Evolutionary conservation across 1,140 invertebrate species (phyloP).

Genomic region (Liolophura sinensis): DNA sequence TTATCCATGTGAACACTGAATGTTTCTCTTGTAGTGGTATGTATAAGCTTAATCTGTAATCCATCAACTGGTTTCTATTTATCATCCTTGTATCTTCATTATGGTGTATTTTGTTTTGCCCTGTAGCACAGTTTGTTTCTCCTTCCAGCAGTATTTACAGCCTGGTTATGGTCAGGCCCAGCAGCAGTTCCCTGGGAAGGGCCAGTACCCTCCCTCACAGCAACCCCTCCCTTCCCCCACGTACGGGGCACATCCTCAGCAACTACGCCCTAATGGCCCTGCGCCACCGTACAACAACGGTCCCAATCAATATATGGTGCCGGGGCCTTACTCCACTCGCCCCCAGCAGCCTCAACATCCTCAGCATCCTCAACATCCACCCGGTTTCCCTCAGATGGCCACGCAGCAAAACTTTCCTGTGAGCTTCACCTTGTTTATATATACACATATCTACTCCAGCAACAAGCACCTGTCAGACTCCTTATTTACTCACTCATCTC

Average conservation of each 20-base stretch:
- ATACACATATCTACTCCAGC: no score
- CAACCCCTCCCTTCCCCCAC: constrained; percentile 54
- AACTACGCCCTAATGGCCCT: constrained; percentile 28
- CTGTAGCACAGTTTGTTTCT: constrained; percentile 19
- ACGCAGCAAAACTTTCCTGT: constrained; percentile 21
- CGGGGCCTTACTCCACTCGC: constrained; percentile 35
- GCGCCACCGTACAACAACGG: constrained; percentile 36
- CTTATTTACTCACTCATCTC: no score
- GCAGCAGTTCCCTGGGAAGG: constrained; percentile 40
- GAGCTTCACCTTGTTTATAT: no score
- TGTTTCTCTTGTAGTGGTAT: no score
- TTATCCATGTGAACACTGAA: no score
- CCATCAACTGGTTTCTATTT: neutral
- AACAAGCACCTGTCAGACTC: no score
- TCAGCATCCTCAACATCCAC: constrained; percentile 26
- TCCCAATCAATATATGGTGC: constrained; percentile 44
- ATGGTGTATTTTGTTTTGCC: constrained; percentile 4
- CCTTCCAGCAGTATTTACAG: no score
- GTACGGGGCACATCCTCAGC: constrained; percentile 40
- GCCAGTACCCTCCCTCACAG: constrained; percentile 48
- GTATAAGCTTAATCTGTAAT: no score
- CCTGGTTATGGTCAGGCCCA: constrained; percentile 12
- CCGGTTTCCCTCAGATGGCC: constrained; percentile 31
- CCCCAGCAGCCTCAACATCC: constrained; percentile 23
- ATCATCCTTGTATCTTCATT: constrained; percentile 5